phyloP scores from a whole-genome alignment of 2,797 vertebrate genomes.

The Clarias fuscus region DNA sequence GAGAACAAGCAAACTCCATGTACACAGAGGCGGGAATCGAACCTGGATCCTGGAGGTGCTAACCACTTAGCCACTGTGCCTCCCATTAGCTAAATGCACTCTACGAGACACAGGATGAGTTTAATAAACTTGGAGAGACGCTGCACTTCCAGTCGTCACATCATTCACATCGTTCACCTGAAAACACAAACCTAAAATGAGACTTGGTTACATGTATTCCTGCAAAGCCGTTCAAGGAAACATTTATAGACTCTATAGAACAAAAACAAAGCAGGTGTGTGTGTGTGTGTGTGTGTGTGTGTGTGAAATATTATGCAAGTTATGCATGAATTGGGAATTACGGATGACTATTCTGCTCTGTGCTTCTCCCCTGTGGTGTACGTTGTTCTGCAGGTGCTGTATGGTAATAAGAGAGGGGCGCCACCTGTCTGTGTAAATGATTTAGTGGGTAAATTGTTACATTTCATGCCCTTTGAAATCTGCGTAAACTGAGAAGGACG shows the following conservation, averaged over 20 bases:
- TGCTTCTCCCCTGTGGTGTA: neutral
- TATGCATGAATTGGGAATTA: conserved; percentile 42
- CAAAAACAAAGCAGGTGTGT: conserved; percentile 17
- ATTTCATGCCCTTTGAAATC: conserved; percentile 35
- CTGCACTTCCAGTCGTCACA: neutral
- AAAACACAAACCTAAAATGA: neutral
- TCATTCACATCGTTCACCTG: neutral
- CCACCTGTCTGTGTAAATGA: conserved; percentile 51
- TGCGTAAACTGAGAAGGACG: neutral
- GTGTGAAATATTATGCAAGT: conserved; percentile 34
- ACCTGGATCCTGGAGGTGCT: too few species aligned
- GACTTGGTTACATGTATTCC: neutral
- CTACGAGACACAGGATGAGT: too few species aligned
- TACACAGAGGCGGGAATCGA: too few species aligned
- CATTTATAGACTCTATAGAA: neutral
- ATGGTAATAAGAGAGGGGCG: conserved; percentile 42
- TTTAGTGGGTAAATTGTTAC: conserved; percentile 49
- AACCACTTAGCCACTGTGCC: too few species aligned
- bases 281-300: neutral
- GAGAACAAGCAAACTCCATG: too few species aligned
- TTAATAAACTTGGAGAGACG: neutral
- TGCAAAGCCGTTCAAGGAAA: neutral
- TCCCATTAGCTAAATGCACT: too few species aligned
- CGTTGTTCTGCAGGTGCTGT: conserved; percentile 46
- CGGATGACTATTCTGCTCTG: conserved; percentile 2